These are phyloP conservation scores for Thermophis baileyi DNA, from an alignment of 2,113 vertebrate species.

Conservation along the genomic window DNA sequence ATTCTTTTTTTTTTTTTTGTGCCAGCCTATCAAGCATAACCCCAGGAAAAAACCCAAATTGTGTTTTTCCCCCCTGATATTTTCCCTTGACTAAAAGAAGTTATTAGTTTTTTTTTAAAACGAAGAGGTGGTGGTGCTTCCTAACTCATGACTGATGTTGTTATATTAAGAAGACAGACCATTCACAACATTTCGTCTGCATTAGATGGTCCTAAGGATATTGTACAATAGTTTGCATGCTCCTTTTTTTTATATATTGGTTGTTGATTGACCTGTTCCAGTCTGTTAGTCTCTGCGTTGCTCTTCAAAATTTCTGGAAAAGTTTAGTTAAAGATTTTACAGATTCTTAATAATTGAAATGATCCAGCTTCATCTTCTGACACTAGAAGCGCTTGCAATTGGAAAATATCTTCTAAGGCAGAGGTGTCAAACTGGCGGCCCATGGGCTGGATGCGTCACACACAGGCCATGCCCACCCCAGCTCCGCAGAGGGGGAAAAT, in stretches of 20 bases:
- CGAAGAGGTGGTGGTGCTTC: neutral
- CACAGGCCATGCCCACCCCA: too few species aligned
- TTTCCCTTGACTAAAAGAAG: neutral
- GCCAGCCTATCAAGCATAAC: neutral
- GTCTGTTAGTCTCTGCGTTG: neutral
- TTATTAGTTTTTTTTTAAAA: neutral
- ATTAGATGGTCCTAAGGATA: neutral
- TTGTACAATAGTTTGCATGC: neutral
- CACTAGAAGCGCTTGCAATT: neutral
- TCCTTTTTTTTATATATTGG: neutral
- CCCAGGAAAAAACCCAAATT: neutral
- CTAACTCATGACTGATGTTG: neutral
- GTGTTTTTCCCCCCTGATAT: neutral
- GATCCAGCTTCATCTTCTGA: neutral
- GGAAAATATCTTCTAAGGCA: neutral
- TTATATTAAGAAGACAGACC: neutral
- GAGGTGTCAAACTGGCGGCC: too few species aligned
- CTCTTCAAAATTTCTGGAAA: neutral
- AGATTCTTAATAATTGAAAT: neutral
- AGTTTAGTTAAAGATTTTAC: neutral
- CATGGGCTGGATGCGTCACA: too few species aligned
- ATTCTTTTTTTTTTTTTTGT: neutral
- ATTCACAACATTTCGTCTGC: neutral
- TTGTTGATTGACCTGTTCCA: neutral
- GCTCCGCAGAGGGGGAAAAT: too few species aligned